A percentile compares a stretch with the other conserved stretches of the same genome.
phyloP scores from a whole-genome alignment of 2,113 vertebrate species.

The Marmota monax region DNA sequence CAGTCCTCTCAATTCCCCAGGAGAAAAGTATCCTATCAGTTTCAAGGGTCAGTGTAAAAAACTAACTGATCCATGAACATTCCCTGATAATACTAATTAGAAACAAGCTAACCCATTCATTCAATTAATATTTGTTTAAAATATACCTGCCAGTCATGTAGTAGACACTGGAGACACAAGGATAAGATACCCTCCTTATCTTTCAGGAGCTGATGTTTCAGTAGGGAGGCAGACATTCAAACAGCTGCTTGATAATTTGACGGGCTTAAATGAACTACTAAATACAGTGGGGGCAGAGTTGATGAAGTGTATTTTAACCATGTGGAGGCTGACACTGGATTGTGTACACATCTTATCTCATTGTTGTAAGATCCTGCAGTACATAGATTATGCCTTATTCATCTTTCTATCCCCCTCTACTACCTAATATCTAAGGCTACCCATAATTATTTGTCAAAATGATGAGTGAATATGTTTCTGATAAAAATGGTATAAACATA shows the following conservation, averaged over 20 bases:
- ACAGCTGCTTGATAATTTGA: neutral
- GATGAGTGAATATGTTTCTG: slow-evolving; percentile 39
- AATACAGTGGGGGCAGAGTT: neutral
- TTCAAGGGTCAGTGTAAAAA: slow-evolving; percentile 20
- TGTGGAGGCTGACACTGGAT: neutral
- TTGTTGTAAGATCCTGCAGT: neutral
- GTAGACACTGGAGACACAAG: neutral
- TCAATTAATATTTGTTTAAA: slow-evolving; percentile 16
- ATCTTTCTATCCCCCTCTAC: neutral
- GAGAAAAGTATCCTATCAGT: neutral
- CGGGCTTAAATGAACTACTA: neutral
- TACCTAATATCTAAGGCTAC: neutral
- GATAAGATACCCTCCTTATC: neutral
- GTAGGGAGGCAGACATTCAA: neutral
- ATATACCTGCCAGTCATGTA: neutral
- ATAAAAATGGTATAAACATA: neutral
- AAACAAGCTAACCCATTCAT: neutral
- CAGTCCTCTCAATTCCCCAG: neutral
- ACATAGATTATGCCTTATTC: neutral
- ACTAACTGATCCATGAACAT: neutral
- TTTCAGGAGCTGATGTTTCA: neutral
- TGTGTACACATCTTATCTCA: slow-evolving; percentile 34
- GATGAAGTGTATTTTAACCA: neutral
- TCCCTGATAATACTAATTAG: neutral
- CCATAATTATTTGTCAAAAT: slow-evolving; percentile 54